Percentiles rank a stretch among this genome's conserved stretches.
Conservation (phyloP, 2,797 vertebrate species). For the Periophthalmus magnuspinnatus region DNA sequence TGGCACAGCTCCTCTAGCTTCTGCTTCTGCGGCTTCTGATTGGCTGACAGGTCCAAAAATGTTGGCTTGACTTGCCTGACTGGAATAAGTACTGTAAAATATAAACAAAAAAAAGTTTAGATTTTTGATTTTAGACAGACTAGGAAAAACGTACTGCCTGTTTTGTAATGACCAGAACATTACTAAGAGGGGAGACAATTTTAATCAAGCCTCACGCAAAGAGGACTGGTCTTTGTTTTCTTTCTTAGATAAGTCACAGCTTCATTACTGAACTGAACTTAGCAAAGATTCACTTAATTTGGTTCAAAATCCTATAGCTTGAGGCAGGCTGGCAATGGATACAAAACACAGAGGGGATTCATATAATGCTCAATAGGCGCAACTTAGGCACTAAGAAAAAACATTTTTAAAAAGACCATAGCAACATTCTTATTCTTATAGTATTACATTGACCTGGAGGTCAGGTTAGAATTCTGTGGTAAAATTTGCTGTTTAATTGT, state of each 20-base stretch:
- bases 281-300: slow-evolving; percentile 44
- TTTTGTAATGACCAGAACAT: slow-evolving; percentile 14
- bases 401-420: background rate
- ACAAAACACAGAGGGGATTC: slow-evolving; percentile 10
- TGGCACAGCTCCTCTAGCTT: slow-evolving; percentile 59
- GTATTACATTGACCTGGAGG: too few relatives aligned
- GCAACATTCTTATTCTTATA: too few relatives aligned
- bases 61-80: slow-evolving; percentile 85
- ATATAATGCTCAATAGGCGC: background rate
- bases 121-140: background rate
- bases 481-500: too few relatives aligned
- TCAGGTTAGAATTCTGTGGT: too few relatives aligned
- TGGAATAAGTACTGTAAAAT: slow-evolving; percentile 84
- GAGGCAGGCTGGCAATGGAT: slow-evolving; percentile 19
- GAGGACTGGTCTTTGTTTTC: background rate
- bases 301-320: slow-evolving; percentile 20
- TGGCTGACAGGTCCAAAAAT: slow-evolving; percentile 83
- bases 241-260: background rate
- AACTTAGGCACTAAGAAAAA: background rate
- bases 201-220: background rate
- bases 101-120: slow-evolving; percentile 1
- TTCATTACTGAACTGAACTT: slow-evolving; percentile 9
- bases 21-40: slow-evolving; percentile 73
- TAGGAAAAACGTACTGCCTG: slow-evolving; percentile 18
- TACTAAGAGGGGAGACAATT: background rate